A percentile compares a stretch with the other conserved stretches of the same genome.
Conservation (phyloP, 2,888 invertebrate genomes). For the Anorthoa munda region DNA sequence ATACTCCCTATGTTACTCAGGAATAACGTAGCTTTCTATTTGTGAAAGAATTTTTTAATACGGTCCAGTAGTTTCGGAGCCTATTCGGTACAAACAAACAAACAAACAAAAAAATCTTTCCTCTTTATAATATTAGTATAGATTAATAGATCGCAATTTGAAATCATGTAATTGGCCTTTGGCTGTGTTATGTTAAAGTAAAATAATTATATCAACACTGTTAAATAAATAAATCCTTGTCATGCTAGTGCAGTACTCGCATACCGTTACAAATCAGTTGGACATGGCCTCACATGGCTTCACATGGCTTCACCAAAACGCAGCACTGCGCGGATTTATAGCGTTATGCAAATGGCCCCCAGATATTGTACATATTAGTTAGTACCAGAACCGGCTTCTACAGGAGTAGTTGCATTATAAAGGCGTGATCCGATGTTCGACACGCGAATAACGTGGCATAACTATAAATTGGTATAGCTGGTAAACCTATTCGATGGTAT, state of each 20-base stretch:
- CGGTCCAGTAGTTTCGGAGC: no score
- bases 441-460: background rate
- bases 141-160: no score
- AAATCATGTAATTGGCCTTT: no score
- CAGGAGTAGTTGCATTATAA: slow-evolving; percentile 4
- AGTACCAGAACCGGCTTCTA: background rate
- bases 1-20: no score
- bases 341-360: slow-evolving; percentile 24
- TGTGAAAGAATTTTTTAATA: no score
- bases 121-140: no score
- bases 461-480: background rate
- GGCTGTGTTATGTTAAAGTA: no score
- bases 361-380: slow-evolving; percentile 14
- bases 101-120: no score
- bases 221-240: background rate
- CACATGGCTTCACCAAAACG: slow-evolving; percentile 1
- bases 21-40: no score
- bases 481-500: background rate
- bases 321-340: slow-evolving; percentile 28
- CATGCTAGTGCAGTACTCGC: background rate
- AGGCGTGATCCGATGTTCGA: background rate
- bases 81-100: no score
- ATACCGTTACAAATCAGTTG: slow-evolving; percentile 9
- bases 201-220: no score
- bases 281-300: background rate